Conservation (phyloP, 2,797 vertebrate species). For the Sciurus carolinensis region DNA sequence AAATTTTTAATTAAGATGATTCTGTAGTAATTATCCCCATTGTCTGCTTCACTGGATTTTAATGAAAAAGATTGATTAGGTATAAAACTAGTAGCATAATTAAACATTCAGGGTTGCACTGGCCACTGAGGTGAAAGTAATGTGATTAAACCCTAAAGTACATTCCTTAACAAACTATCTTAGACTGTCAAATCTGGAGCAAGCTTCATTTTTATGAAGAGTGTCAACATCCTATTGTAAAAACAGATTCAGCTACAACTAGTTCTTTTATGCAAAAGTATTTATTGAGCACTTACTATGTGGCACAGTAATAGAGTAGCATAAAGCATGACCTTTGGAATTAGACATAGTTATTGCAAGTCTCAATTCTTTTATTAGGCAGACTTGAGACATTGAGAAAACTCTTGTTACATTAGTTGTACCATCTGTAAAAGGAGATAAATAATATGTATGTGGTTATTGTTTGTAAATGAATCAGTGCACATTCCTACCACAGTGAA, state of each 20-base stretch:
- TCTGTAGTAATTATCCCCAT: constrained; percentile 94
- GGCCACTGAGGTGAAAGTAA: constrained; percentile 90
- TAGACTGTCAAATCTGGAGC: constrained; percentile 70
- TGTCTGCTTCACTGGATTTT: constrained; percentile 93
- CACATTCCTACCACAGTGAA: not conserved
- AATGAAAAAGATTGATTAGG: constrained; percentile 95
- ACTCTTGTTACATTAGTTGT: not conserved
- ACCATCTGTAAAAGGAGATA: not conserved
- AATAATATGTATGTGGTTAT: not conserved
- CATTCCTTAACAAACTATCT: constrained; percentile 82
- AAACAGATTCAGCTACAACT: constrained; percentile 22
- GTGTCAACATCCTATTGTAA: constrained; percentile 13
- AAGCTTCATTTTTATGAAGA: constrained; percentile 50
- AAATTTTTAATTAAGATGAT: constrained; percentile 97
- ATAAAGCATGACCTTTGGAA: not conserved
- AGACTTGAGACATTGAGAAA: not conserved
- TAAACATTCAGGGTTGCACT: constrained; percentile 90
- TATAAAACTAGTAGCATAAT: constrained; percentile 92
- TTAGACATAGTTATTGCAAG: not conserved
- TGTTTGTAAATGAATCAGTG: not conserved
- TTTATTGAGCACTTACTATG: constrained; percentile 13
- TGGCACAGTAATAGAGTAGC: not conserved
- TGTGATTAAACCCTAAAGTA: constrained; percentile 90
- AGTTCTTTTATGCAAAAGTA: constrained; percentile 24
- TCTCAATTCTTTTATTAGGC: not conserved